Base-by-base conservation (phyloP, 2,113 vertebrate genomes). In the Haliaeetus leucogaster region DNA sequence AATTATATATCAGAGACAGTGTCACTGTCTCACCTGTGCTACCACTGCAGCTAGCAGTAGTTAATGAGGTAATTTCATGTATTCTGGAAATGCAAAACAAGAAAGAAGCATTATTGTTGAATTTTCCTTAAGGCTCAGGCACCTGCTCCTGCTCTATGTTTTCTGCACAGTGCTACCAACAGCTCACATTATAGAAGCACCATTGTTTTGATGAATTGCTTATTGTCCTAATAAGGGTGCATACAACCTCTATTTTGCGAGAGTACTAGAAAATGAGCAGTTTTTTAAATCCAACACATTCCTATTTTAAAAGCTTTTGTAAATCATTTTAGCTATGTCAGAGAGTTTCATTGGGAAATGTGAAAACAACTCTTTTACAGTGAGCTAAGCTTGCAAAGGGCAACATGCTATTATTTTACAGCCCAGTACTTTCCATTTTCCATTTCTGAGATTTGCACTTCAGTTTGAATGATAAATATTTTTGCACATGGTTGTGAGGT, bases 381-480 rank as follows among this genome's bases (percentile, higher is more conserved):
- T 25, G n/a, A 74, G 68, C 42, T 86, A 90, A 76, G 48, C 50
- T 80, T 82, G 50, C 47, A 62, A 91, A 90, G 78, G 65, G 59
- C 74, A 93, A 36, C 38, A n/a, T 58, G 45, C 32, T 89, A n/a
- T 90, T 72, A 86, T 96, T 95, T 96, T 94, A 95, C 72, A 96
- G 91, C 76, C 65, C 17, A 43, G 27, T 55, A 72, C 90, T 77
- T 95, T 86, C 58, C 38, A 68, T 95, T 93, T 93, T 67, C 70
- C 38, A 32, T 96, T 96, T 71, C 52, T 91, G 77, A 89, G 77
- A 50, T 68, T 30, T 29, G 27, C 47, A 48, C 67, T 78, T 95
- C 4, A 1, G 10, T 74, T 88, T 22, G 3, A 94, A 90, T 68
- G 52, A 71, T n/a, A 88, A 84, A 48, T 82, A 55, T 38, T 86